These are phyloP conservation scores for Cyaniris semiargus DNA, from an alignment of 2,888 invertebrate species.

Conservation along the genomic window DNA sequence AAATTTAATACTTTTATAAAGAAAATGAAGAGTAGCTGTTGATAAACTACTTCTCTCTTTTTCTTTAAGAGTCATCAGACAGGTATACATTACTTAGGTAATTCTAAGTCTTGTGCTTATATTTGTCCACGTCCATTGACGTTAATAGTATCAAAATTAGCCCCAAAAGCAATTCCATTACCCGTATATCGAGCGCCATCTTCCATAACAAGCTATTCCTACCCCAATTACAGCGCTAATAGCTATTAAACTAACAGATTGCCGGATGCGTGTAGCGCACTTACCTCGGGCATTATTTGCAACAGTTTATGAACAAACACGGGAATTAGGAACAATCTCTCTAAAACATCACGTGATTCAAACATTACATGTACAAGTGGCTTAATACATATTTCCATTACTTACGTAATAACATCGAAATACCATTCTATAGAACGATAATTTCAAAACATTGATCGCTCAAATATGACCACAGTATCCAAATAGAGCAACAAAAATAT, in stretches of 20 bases:
- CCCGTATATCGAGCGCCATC: conserved; percentile 30
- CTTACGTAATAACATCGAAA: too few relatives aligned
- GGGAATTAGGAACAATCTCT: conserved; percentile 22
- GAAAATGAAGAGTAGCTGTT: too few relatives aligned
- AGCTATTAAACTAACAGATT: conserved; percentile 35
- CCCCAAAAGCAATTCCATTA: conserved; percentile 26
- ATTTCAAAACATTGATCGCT: too few relatives aligned
- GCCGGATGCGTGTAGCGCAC: conserved; percentile 32
- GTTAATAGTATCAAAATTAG: conserved; percentile 31
- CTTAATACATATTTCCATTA: conserved; percentile 2
- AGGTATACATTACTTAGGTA: not conserved
- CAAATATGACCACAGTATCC: too few relatives aligned
- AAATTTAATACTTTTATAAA: too few relatives aligned
- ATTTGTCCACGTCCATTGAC: not conserved
- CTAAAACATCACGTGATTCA: not conserved
- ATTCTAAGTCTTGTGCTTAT: not conserved
- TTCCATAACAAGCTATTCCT: conserved; percentile 36
- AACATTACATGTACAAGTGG: not conserved
- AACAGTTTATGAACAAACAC: conserved; percentile 23
- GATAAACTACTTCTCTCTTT: too few relatives aligned
- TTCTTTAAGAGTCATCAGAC: not conserved
- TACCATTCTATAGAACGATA: too few relatives aligned
- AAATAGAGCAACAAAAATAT: too few relatives aligned
- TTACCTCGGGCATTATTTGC: conserved; percentile 22
- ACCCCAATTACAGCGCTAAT: conserved; percentile 38